Evolutionary conservation across 2,113 vertebrate genomes (phyloP).

Genomic region (Atlantisia rogersi): DNA sequence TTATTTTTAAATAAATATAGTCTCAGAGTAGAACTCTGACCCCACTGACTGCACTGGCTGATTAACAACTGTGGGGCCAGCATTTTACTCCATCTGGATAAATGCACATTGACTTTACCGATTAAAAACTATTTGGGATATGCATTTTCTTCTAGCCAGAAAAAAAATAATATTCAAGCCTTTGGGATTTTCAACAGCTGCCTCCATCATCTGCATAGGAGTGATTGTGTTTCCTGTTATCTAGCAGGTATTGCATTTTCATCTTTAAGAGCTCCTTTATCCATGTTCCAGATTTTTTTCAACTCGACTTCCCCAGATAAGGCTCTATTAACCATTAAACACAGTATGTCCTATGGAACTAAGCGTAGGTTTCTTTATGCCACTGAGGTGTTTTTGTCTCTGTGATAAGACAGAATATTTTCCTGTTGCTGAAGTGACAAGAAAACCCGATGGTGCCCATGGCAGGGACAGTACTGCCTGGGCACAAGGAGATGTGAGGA

Average conservation of each 20-base stretch:
- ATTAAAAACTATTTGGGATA: background rate
- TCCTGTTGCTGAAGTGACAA: background rate
- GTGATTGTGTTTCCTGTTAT: background rate
- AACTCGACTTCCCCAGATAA: background rate
- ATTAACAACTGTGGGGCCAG: background rate
- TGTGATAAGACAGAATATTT: background rate
- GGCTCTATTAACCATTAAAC: background rate
- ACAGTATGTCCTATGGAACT: rapidly evolving
- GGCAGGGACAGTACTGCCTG: rapidly evolving
- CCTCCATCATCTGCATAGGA: background rate
- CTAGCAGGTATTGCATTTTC: background rate
- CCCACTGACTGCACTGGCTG: background rate
- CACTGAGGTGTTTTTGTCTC: background rate
- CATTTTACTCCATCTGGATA: background rate
- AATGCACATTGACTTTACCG: background rate
- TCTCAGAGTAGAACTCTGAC: background rate
- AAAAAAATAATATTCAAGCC: background rate
- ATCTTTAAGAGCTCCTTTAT: background rate
- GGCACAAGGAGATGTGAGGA: rapidly evolving
- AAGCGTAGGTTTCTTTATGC: background rate
- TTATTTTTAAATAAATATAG: background rate
- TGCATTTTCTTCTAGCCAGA: background rate
- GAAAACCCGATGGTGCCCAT: rapidly evolving
- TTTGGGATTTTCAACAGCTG: background rate
- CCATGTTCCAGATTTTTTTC: conserved; percentile 4